Percentiles rank a stretch among this genome's conserved stretches.
phyloP scores from a whole-genome alignment of 2,113 vertebrate genomes.

The Hyperopisus bebe region DNA sequence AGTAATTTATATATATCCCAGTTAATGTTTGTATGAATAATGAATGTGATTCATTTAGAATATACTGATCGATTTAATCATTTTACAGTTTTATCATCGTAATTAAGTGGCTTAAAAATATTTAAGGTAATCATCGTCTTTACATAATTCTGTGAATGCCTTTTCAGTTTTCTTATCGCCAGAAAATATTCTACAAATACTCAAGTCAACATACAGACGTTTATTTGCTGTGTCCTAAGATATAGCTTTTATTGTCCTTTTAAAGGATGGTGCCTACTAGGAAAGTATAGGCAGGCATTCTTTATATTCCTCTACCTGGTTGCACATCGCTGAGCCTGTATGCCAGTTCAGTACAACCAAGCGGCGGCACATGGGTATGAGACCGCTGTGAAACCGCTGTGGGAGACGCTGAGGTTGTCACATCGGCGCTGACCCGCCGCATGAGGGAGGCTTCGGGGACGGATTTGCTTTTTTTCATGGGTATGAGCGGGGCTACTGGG shows the following conservation, averaged over 20 bases:
- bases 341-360: not conserved
- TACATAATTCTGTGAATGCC: not conserved
- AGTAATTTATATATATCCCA: not conserved
- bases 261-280: not conserved
- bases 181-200: not conserved
- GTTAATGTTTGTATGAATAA: not conserved
- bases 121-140: not conserved
- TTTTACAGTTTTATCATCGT: not conserved
- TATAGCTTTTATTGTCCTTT: not conserved
- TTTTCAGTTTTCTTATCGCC: not conserved
- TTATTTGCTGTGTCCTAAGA: not conserved
- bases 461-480: not conserved
- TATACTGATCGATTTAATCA: not conserved
- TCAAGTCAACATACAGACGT: not conserved
- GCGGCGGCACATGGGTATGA: not conserved
- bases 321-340: not conserved
- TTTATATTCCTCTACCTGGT: not conserved
- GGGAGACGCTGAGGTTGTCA: not conserved
- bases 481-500: conserved; percentile 21
- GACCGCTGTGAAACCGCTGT: not conserved
- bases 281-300: not conserved
- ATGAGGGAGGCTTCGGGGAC: not conserved
- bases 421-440: not conserved
- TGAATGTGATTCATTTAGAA: not conserved
- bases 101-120: not conserved